Base-by-base conservation (phyloP, 2,888 invertebrate species). In the Aspidiotus rigidus region DNA sequence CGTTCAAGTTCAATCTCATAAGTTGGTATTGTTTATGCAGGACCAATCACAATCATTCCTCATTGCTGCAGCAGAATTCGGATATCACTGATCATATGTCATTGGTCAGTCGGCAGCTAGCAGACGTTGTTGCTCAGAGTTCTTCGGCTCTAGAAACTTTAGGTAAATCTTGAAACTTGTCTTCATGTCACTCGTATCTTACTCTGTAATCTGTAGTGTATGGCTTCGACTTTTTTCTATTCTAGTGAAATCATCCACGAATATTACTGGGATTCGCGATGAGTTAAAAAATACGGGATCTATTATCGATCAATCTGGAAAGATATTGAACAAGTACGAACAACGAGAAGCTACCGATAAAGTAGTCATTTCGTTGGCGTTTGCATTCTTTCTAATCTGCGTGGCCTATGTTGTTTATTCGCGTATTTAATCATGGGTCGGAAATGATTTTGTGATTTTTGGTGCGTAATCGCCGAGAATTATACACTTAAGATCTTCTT, bases 301-400 rank as follows among this genome's bases (percentile, higher is more conserved):
- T 72, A 87, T 88, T 39, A 93, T 96, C 74, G 83, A 87, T 40
- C 93, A 92, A 76, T 93, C 95, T 0, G 89, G 91, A 73, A 94
- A 93, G 78, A 81, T 98, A 9, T 80, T 98, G 59, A 92, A 92
- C 69, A 98, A 97, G 80, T 97, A 96, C 77, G 93, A 93, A 5
- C 82, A 96, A 67, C 82, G 97, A 53, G 97, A 98, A 80, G 88
- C 93, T 73, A 98, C 97, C 0, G 97, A 98, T 77, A 96, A 95
- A 82, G 85, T 95, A 70, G 82, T 98, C 9, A 84, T 93, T 77
- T 85, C 88, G 74, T 86, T 94, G 76, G 92, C 93, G 71, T 89
- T 94, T 78, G 83, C 86, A 7, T 90, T 95, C 80, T 94, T 94
- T 77, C 80, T 93, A 73, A 90, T 90, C 13, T 93, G 93, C 74